Evolutionary conservation across 2,113 vertebrate species (phyloP), one percentile per base, ranked within the genome.

Genomic region (Lonchura striata): DNA sequence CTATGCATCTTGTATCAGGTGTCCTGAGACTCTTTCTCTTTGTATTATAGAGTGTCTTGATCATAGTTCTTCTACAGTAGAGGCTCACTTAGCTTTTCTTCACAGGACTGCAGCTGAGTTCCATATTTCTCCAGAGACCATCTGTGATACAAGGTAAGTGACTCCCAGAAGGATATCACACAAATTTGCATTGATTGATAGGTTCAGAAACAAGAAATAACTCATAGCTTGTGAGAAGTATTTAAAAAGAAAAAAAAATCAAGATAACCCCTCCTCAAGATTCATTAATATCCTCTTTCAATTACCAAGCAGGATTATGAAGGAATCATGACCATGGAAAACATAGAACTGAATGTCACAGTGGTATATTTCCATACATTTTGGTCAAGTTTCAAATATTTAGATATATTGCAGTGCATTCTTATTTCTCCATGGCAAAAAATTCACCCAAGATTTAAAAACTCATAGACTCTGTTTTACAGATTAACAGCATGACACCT

Each of bases 41-140:
- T 95, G 76, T 92, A 86, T 94, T 92, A 82, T 46, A 18, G 53
- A 90, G 39, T 86, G 53, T 94, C 80, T 94, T 95, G 86, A 92
- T 96, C 95, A 91, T 37, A 84, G 69, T 72, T 92, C 69, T 65
- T 92, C 86, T 78, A 11, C 25, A 6, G 44, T 63, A 90, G 88
- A 91, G 52, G 44, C 81, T 78, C 86, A 87, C 53, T 92, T 95
- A 84, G 39, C 22, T 89, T 79, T 92, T 88, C 86, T 95, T 89
- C 88, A 96, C 17, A 92, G 49, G 80, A 91, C 81, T 94, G 84
- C 83, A 94, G 52, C 81, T 94, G 80, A 75, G 81, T 86, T 92
- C 61, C 83, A 20, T 49, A 61, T 88, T 47, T 92, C 77, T 49
- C 65, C 15, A 11, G 82, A 93, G 49, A 84, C 41, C 14, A 44